A percentile compares a stretch with the other conserved stretches of the same genome.
These are phyloP conservation scores for Osmerus eperlanus DNA, from an alignment of 2,113 vertebrate species.

Conservation along the genomic window DNA sequence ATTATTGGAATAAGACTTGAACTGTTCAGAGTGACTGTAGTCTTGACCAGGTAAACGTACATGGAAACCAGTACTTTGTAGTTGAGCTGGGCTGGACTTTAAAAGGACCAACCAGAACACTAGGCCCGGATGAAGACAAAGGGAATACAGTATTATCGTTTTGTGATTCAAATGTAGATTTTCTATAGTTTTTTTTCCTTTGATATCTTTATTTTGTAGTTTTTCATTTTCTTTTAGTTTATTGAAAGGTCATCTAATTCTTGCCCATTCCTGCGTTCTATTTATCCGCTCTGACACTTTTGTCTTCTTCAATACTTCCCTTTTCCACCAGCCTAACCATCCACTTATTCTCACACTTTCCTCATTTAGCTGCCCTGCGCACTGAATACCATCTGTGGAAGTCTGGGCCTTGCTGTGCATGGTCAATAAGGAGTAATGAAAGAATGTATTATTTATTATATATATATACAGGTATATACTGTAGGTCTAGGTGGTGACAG, in stretches of 20 bases:
- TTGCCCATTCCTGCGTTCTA: constrained; percentile 10
- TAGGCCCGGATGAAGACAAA: constrained; percentile 42
- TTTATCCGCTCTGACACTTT: constrained; percentile 16
- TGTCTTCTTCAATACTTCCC: constrained; percentile 15
- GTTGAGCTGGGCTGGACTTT: constrained; percentile 25
- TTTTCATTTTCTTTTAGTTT: neutral
- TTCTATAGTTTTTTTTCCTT: constrained; percentile 30
- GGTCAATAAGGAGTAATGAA: constrained; percentile 42
- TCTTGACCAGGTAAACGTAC: constrained; percentile 27
- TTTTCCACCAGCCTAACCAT: constrained; percentile 9
- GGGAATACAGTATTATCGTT: constrained; percentile 55
- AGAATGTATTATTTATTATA: constrained; percentile 67
- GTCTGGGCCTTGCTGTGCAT: constrained; percentile 67
- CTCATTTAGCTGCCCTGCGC: constrained; percentile 12
- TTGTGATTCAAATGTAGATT: neutral
- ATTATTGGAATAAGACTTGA: constrained; percentile 42
- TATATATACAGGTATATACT: no score
- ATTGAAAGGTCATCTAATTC: constrained; percentile 7
- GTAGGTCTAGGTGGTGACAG: no score
- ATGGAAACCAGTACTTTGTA: constrained; percentile 20
- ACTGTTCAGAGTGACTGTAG: constrained; percentile 38
- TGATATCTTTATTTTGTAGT: constrained; percentile 24
- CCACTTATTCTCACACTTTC: neutral
- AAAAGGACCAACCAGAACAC: constrained; percentile 59
- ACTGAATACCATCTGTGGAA: constrained; percentile 35